Conservation (phyloP, 2,113 vertebrate species). For the Paramormyrops kingsleyae region DNA sequence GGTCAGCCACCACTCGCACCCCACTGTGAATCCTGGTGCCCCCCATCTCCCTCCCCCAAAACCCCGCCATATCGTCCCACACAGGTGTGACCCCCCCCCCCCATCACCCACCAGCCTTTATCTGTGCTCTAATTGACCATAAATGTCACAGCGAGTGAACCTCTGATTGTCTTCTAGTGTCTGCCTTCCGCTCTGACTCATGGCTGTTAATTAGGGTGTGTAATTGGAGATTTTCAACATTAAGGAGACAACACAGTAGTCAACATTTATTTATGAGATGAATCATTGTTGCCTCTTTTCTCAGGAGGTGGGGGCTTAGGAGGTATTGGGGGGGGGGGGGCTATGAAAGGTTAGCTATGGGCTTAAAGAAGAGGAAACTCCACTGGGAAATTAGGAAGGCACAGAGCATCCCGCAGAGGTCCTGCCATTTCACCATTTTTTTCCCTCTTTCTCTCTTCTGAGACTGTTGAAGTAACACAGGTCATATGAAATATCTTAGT, state of each 20-base stretch:
- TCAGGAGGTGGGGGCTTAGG: conserved; percentile 33
- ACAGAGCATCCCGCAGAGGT: not conserved
- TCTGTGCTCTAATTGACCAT: conserved; percentile 55
- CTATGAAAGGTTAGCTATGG: not conserved
- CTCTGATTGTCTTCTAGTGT: conserved; percentile 47
- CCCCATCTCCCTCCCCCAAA: not conserved
- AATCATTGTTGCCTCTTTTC: conserved; percentile 32
- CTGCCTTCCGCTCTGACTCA: conserved; percentile 45
- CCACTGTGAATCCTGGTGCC: not conserved
- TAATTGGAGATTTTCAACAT: conserved; percentile 40
- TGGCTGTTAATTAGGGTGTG: conserved; percentile 52
- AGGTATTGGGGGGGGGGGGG: not conserved
- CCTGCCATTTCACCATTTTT: not conserved
- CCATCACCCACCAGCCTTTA: not conserved
- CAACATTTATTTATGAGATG: conserved; percentile 40
- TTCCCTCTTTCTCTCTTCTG: not conserved
- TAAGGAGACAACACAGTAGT: conserved; percentile 44
- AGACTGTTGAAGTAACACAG: not conserved
- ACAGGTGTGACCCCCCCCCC: conserved; percentile 28
- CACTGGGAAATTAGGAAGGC: conserved; percentile 2
- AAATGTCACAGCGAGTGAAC: conserved; percentile 56
- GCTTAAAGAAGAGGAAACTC: not conserved
- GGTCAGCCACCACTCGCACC: not conserved
- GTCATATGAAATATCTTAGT: not conserved
- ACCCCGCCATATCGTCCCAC: not conserved